Evolutionary conservation across 2,113 vertebrate species (phyloP), one percentile per base, ranked within the genome.

Genomic region (Aegypius monachus): DNA sequence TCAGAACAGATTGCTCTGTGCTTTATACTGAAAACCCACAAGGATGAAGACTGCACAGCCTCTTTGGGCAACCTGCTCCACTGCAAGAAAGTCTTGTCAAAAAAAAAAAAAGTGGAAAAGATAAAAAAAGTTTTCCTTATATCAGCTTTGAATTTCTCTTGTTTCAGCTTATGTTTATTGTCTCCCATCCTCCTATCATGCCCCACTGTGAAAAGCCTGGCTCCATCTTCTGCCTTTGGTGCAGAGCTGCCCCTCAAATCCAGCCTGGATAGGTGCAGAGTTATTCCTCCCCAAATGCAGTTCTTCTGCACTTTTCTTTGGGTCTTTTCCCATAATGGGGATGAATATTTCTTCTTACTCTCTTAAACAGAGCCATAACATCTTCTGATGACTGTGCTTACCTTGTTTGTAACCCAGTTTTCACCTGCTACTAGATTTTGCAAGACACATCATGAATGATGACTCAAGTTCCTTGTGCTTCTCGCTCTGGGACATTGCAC

Each of bases 201-300:
- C 4, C 2, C 2, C 21, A 22, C 7, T 38, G 5, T 56, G 34
- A 88, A 13, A 6, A 77, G 2, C 2, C 67, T 91, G 23, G 4
- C 10, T 94, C 9, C 8, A 65, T 31, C 12, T 68, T 77, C 20
- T 52, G 10, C 12, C 7, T 56, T 79, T 83, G 83, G 47, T 25
- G 6, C 23, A 65, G 14, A 81, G 4, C 10, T 91, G 9, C 8
- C 7, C 1, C 25, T 9, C 10, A 42, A 0, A 9, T 63, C 13
- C 36, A 55, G 17, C 27, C 50, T 7, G 15, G 8, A 47, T 7
- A 47, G 8, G 4, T 32, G 7, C 6, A 79, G 22, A 45, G 13
- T 62, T 56, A 31, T 59, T 68, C 13, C 17, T 29, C 73, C 14
- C 10, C 5, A 72, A 77, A 77, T 70, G 10, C 32, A 67, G 5